These are phyloP conservation scores for Epinephelus fuscoguttatus DNA, from an alignment of 2,113 vertebrate species.

Conservation along the genomic window DNA sequence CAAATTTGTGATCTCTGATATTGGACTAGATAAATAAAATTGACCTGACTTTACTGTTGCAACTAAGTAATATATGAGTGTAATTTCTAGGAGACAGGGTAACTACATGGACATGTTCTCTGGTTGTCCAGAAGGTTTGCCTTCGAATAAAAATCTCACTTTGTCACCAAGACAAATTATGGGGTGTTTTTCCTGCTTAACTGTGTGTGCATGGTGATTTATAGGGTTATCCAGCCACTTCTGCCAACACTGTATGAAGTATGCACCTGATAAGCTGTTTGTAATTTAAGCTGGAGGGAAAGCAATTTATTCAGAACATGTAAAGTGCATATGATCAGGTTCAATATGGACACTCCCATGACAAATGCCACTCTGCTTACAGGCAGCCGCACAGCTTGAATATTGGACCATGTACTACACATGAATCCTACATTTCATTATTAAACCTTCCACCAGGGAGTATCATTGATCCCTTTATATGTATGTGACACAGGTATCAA, in stretches of 20 bases:
- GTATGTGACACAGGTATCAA: constrained; percentile 13
- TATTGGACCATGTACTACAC: constrained; percentile 32
- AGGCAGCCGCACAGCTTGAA: constrained; percentile 3
- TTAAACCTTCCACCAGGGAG: constrained; percentile 5
- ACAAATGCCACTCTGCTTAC: constrained; percentile 45
- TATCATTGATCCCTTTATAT: constrained; percentile 4
- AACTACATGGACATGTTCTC: constrained; percentile 4
- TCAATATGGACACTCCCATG: constrained; percentile 24
- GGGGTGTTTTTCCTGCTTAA: constrained; percentile 34
- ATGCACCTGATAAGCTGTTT: constrained; percentile 58
- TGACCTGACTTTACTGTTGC: neutral
- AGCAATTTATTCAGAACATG: constrained; percentile 63
- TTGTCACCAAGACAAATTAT: constrained; percentile 53
- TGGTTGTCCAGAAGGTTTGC: constrained; percentile 49
- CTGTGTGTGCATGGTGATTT: constrained; percentile 65
- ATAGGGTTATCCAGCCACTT: constrained; percentile 53
- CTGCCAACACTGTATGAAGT: constrained; percentile 53
- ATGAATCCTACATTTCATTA: constrained; percentile 35
- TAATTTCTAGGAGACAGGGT: neutral
- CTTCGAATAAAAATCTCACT: constrained; percentile 48
- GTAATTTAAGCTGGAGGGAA: constrained; percentile 62
- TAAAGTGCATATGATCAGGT: constrained; percentile 51
- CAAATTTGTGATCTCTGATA: no score
- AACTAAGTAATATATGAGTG: neutral
- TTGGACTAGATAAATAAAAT: no score